phyloP scores from a whole-genome alignment of 1,140 invertebrate species.

The Rhopalosiphum padi region DNA sequence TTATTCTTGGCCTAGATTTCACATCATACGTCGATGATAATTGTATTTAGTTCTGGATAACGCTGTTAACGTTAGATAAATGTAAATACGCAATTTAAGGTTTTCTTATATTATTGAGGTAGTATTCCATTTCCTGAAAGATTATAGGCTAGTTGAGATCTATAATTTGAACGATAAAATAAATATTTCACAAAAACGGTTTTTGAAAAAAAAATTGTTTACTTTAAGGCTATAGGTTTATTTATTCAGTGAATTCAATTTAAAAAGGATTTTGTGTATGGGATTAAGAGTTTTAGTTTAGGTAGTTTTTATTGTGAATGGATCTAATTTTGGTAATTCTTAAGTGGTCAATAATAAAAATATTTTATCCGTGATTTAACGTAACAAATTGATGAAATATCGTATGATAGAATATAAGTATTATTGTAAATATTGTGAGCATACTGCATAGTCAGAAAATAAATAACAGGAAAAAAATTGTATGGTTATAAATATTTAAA shows the following conservation, averaged over 20 bases:
- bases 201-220: not conserved
- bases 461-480: not conserved
- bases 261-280: not conserved
- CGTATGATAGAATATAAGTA: too few species aligned
- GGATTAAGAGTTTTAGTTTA: not conserved
- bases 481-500: not conserved
- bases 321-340: not conserved
- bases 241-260: not conserved
- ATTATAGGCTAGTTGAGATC: not conserved
- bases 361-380: constrained; percentile 11
- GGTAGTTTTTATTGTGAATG: not conserved
- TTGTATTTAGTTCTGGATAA: constrained; percentile 5
- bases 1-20: not conserved
- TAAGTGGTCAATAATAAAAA: constrained; percentile 27
- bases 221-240: not conserved
- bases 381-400: not conserved
- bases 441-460: not conserved
- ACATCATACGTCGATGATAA: not conserved
- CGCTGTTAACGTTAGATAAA: not conserved
- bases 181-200: not conserved
- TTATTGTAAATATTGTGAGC: not conserved
- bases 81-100: constrained; percentile 7
- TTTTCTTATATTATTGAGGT: not conserved
- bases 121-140: not conserved
- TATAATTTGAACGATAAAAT: not conserved